Evolutionary conservation across 2,888 invertebrate species (phyloP), one percentile per base, ranked within the genome.

Genomic region (Electrophaes corylata): DNA sequence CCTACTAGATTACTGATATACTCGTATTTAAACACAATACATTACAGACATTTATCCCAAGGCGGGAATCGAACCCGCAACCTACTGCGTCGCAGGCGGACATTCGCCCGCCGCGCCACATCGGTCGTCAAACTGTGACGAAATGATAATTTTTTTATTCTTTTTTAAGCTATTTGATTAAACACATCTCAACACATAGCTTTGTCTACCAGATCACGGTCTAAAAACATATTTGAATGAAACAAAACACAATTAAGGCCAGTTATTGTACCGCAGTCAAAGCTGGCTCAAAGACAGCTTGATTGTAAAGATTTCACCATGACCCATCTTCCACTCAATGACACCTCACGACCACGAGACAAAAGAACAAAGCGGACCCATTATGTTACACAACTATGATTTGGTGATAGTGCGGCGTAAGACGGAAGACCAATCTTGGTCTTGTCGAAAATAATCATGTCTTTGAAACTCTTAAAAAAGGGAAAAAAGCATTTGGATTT

Each of bases 311-410:
- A 78, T 84, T 81, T 87, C 81, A 78, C 84, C 88, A 73, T 84
- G 86, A 86, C 84, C 86, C 86, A 82, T 86, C 87, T 80, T 48
- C 66, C 51, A 50, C 65, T 83, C 85, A 86, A 86, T 85, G 87
- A 85, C 88, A 88, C 78, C 79, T 78, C 78, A 82, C 79, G 82
- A 86, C 23, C 59, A 56, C 73, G 66, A 83, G 78, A 86, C 86
- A 86, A 87, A 89, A 88, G 88, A 90, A 90, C 88, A 87, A 89
- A 88, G 66, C 81, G 73, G 71, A 58, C 66, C 82, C 78, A 86
- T 88, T 88, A 86, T 68, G 70, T 88, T 89, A 76, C 86, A 73
- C 84, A 88, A 88, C 75, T 63, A 56, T 58, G 64, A 57, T 62
- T 64, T 62, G 31, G 50, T 52, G 40, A 19, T 68, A 66, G 60